These are phyloP conservation scores for Neomicropteryx cornuta DNA, from an alignment of 1,140 invertebrate genomes.

Conservation along the genomic window DNA sequence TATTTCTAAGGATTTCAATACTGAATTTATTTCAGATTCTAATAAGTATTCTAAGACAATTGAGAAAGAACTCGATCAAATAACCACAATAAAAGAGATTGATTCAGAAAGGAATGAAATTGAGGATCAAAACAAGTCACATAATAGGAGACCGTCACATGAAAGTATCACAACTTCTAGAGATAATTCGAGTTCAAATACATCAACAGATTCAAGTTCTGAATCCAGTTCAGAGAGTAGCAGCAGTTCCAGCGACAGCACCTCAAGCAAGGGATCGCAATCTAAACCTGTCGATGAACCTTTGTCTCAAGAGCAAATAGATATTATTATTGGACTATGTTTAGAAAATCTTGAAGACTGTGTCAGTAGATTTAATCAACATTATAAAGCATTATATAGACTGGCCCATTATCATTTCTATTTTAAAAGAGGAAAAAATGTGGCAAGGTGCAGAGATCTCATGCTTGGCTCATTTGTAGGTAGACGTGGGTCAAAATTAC, in stretches of 20 bases:
- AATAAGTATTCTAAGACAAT: too few relatives aligned
- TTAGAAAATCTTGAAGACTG: constrained; percentile 74
- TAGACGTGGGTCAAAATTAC: constrained; percentile 49
- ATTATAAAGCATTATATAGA: constrained; percentile 88
- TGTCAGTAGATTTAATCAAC: constrained; percentile 72
- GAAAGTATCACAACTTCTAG: background rate
- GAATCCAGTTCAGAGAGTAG: constrained; percentile 31
- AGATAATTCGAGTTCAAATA: background rate
- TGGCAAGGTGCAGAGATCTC: constrained; percentile 56
- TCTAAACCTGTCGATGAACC: constrained; percentile 24
- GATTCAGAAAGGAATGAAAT: too few relatives aligned
- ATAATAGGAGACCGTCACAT: too few relatives aligned
- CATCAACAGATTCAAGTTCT: constrained; percentile 32
- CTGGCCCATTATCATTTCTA: constrained; percentile 75
- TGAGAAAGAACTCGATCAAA: too few relatives aligned
- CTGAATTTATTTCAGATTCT: too few relatives aligned
- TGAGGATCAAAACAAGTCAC: too few relatives aligned
- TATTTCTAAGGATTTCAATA: too few relatives aligned
- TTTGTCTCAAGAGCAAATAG: constrained; percentile 31
- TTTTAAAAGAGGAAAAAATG: constrained; percentile 54
- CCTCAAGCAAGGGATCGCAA: constrained; percentile 26
- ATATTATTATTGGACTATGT: constrained; percentile 44
- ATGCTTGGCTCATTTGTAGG: constrained; percentile 57
- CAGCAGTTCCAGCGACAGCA: constrained; percentile 26
- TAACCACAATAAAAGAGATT: too few relatives aligned